Evolutionary conservation across 2,888 invertebrate genomes (phyloP).

Genomic region (Drosophila nr. medialis): DNA sequence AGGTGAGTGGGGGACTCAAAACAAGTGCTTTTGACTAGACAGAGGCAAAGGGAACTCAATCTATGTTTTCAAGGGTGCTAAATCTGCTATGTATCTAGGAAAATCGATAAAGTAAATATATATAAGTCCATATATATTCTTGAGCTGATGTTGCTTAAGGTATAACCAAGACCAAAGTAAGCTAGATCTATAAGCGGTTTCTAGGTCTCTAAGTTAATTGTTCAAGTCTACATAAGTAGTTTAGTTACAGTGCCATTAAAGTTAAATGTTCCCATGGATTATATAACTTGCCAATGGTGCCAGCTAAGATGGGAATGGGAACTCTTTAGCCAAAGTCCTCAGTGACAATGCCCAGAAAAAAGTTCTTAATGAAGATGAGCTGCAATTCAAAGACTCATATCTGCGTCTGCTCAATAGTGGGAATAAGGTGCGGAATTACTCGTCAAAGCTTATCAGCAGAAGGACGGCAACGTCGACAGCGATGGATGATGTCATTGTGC

Average conservation of each 20-base stretch:
- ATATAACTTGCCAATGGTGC: background rate
- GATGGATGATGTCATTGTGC: background rate
- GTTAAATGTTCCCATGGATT: background rate
- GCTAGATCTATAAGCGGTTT: background rate
- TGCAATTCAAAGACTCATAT: background rate
- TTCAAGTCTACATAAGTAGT: background rate
- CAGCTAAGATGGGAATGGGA: background rate
- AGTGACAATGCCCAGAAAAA: background rate
- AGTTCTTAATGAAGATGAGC: background rate
- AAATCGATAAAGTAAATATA: background rate
- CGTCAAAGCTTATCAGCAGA: background rate
- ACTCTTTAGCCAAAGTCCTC: background rate
- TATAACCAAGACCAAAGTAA: background rate
- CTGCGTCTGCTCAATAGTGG: background rate
- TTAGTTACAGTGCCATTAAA: background rate
- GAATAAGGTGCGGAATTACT: background rate
- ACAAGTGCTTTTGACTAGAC: background rate
- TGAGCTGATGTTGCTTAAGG: background rate
- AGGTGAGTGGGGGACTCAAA: slow-evolving; percentile 56
- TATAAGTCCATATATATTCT: background rate
- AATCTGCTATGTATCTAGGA: background rate
- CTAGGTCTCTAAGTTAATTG: background rate
- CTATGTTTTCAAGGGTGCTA: background rate
- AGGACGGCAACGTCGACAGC: background rate
- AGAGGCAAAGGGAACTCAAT: background rate